Conservation (phyloP, 1,140 invertebrate genomes). For the Neelides sp. region DNA sequence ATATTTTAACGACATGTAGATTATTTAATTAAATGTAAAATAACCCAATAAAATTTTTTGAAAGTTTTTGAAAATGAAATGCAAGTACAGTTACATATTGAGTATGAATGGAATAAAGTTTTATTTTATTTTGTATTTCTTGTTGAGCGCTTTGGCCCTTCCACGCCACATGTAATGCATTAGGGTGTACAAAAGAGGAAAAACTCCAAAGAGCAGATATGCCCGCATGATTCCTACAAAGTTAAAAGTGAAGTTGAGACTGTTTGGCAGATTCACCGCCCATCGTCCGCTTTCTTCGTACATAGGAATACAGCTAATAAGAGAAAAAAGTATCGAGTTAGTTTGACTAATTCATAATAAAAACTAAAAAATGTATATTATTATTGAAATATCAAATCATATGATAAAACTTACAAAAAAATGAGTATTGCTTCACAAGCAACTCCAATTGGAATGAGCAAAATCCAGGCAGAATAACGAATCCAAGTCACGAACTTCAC, state of each 20-base stretch:
- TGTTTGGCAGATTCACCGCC: slow-evolving; percentile 64
- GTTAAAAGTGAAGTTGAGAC: slow-evolving; percentile 73
- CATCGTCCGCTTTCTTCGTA: slow-evolving; percentile 73
- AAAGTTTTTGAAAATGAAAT: too few species aligned
- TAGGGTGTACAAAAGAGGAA: slow-evolving; percentile 57
- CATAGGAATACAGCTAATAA: slow-evolving; percentile 62
- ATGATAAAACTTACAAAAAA: slow-evolving; percentile 12
- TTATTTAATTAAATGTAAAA: too few species aligned
- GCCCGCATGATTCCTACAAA: slow-evolving; percentile 63
- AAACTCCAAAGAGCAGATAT: slow-evolving; percentile 60
- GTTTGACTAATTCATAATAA: neutral
- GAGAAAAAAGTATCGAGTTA: slow-evolving; percentile 20
- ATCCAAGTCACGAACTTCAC: slow-evolving; percentile 75
- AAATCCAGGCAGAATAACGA: slow-evolving; percentile 83
- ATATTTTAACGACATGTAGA: too few species aligned
- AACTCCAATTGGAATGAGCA: slow-evolving; percentile 78
- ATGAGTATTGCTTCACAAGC: slow-evolving; percentile 71
- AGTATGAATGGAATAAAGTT: too few species aligned
- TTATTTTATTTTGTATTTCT: too few species aligned
- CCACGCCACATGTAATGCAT: slow-evolving; percentile 66
- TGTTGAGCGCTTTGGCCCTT: slow-evolving; percentile 51
- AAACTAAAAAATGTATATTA: slow-evolving; percentile 8
- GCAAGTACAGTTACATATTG: too few species aligned
- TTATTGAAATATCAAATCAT: neutral
- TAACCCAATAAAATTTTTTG: too few species aligned